Base-by-base conservation (phyloP, 2,797 vertebrate species). In the Lithobates sylvaticus region DNA sequence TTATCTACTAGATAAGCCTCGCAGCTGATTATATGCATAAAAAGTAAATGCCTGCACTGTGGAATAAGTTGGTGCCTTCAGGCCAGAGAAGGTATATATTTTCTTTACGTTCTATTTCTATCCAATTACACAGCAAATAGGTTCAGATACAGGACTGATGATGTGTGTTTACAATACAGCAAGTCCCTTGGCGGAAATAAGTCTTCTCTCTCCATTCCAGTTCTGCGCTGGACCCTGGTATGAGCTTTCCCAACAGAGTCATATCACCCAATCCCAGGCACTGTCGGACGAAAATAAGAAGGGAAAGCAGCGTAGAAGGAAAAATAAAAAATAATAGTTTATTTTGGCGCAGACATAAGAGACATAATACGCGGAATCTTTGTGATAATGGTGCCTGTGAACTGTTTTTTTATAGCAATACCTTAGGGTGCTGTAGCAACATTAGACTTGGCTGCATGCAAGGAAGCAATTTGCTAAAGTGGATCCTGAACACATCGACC, bases 291-390 rank as follows among this genome's bases (percentile, higher is more conserved):
- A 18, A 50, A 36, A 81, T 18, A 71, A 81, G 36, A 15, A 12
- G 10, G 29, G 15, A 61, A 72, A 72, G 58, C 29, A 27, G 32
- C 29, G 27, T 32, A 72, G 69, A 29, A 39, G 69, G 68, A 32
- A 81, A 61, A 72, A 81, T 81, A 81, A 81, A 81, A 81, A 72
- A 50, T 81, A 81, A 81, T 81, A 81, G 68, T 68, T 81, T 81
- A 72, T 81, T 61, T 50, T 61, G 79, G 50, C 32, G 13, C 0
- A 26, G 69, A 71, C 29, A 81, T 81, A 81, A 81, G 69, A 78
- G 58, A 36, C 47, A 58, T 71, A 78, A 84, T 72, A 50, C 69
- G 68, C 69, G 1, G 54, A 23, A 42, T 78, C 50, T 47, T 64
- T 68, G 61, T 75, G 74, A 74, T 74, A 83, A 83, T 50, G 39